Evolutionary conservation across 2,113 vertebrate species (phyloP), one percentile per base, ranked within the genome.

Genomic region (Eublepharis macularius): DNA sequence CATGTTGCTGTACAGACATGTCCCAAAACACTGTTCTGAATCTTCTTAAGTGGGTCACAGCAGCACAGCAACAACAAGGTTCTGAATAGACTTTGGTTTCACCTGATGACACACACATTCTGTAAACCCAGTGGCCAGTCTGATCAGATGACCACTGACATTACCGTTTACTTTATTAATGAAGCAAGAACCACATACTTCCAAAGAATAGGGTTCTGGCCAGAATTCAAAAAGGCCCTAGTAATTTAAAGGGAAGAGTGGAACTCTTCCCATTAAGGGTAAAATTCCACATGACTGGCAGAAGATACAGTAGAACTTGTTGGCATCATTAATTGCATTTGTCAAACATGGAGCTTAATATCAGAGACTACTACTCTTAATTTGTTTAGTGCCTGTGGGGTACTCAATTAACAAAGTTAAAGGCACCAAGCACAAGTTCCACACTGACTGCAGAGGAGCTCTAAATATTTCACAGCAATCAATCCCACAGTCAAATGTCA

Each of bases 231-330:
- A 39, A 75, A 21, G 29, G 41, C 11, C 19, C 29, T 54, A 74
- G 80, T 89, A 89, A 92, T 90, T 68, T 91, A 85, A 76, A 72
- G 47, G 24, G 66, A 82, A 89, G 88, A 86, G 89, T 91, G 90
- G 92, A 82, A 86, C 91, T 92, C 83, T 86, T 89, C 90, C 90
- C 86, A 72, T 82, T 87, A 51, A 80, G 83, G 72, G 79, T 89
- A 87, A 89, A 73, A 74, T 13, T 65, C 49, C 83, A 76, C 6
- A n/a, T 69, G 78, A 70, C 80, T 84, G 77, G 12, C 75, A 84
- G 87, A 77, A 70, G 49, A 80, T 4, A 54, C 85, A 51, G 8
- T 34, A 29, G 78, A 39, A 72, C 89, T 89, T 45, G 87, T 89
- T 45, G 87, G 69, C 66, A 74, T 7, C 81, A 63, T 88, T 66